These are phyloP conservation scores for Drosophila flavopinicola DNA, from an alignment of 2,888 invertebrate species.

Conservation along the genomic window DNA sequence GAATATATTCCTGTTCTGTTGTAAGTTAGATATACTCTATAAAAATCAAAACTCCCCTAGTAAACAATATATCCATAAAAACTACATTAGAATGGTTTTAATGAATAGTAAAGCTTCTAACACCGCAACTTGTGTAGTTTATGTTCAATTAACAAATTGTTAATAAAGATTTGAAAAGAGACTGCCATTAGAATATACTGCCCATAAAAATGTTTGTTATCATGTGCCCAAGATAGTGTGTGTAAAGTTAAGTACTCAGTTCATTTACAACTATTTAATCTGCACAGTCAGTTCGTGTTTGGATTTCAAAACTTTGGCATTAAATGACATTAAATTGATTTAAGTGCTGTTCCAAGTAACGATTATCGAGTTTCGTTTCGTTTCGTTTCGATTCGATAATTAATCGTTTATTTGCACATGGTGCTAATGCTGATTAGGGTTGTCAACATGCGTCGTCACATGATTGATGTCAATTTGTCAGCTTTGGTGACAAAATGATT, in stretches of 20 bases:
- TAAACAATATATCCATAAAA: no score
- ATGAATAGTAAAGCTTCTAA: no score
- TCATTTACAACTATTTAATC: conserved; percentile 7
- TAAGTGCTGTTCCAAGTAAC: conserved; percentile 16
- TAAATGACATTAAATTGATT: conserved; percentile 25
- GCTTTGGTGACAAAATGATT: conserved; percentile 73
- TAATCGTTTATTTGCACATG: conserved; percentile 35
- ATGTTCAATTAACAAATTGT: no score
- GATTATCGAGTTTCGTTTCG: conserved; percentile 33
- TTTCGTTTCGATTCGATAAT: conserved; percentile 33
- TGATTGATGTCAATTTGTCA: conserved; percentile 76
- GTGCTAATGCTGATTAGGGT: conserved; percentile 35
- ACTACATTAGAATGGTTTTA: no score
- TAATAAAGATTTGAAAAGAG: no score
- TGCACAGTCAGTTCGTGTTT: neutral
- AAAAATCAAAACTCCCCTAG: no score
- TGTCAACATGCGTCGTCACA: conserved; percentile 56
- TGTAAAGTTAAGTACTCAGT: conserved; percentile 1
- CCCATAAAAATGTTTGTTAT: no score
- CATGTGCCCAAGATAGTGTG: conserved; percentile 30
- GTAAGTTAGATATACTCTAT: no score
- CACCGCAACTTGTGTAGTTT: no score
- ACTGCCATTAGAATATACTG: no score
- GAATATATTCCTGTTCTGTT: no score
- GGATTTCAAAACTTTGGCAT: conserved; percentile 3